Evolutionary conservation across 2,797 vertebrate species (phyloP), one percentile per base, ranked within the genome.

Genomic region (Diplodus sargus): DNA sequence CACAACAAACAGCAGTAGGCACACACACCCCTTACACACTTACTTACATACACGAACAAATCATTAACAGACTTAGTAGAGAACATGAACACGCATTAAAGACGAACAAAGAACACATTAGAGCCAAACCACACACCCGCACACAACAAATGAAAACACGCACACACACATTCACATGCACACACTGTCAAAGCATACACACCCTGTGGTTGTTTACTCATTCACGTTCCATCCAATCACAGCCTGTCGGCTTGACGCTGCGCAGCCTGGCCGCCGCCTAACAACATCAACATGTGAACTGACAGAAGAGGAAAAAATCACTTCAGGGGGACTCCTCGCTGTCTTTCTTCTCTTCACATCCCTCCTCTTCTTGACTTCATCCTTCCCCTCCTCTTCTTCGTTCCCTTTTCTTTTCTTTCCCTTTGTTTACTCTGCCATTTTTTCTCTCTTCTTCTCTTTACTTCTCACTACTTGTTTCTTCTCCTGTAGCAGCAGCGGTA

Each of bases 171-270:
- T 16, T 20, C 48, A 62, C 61, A 57, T 20, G n/a, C 22, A 43
- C 9, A 23, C 52, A 76, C 53, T 47, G 2, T 70, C 57, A 83
- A 30, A 77, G 42, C 81, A 82, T 78, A 82, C 79, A 66, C 77
- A 60, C 74, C 45, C 89, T 62, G 76, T 78, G 81, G 72, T 81
- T 91, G 81, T 92, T 91, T 90, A 89, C 88, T 80, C 66, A 42
- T 81, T 45, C 74, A 85, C 39, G 90, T 89, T 92, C 68, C 73
- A 70, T 93, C 84, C 87, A 93, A 94, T 93, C 90, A 82, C 68
- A 75, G 86, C 28, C 52, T 79, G 81, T 73, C 48, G 58, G 49
- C 70, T 81, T 93, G 93, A 94, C 49, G 70, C 87, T 91, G 76
- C 3, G 61, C 93, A 91, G 90, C 74, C 23, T 20, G 11, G 75